Conservation (phyloP, 2,797 vertebrate species). For the Danio choprae region DNA sequence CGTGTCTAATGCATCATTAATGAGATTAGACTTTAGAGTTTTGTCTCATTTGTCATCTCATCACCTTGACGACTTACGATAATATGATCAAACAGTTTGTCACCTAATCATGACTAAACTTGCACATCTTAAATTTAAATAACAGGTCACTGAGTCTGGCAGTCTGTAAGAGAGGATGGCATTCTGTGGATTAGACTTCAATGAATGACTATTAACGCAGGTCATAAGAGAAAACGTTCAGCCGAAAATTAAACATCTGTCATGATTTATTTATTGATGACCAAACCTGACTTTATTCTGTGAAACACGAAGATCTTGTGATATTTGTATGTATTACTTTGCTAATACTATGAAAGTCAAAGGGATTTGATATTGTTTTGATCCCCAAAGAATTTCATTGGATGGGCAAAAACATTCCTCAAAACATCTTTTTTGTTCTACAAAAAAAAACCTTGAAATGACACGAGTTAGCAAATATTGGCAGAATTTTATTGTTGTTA, state of each 20-base stretch:
- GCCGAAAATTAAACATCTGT: neutral
- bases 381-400: neutral
- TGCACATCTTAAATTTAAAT: neutral
- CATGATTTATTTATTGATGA: neutral
- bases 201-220: neutral
- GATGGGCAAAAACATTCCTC: neutral
- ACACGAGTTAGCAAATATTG: neutral
- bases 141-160: neutral
- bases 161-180: no score
- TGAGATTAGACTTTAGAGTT: slow-evolving; percentile 44
- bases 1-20: slow-evolving; percentile 32
- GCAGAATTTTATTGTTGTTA: neutral
- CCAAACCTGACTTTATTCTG: neutral
- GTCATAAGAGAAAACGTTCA: neutral
- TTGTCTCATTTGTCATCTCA: neutral
- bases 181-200: neutral
- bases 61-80: neutral
- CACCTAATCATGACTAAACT: neutral
- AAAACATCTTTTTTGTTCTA: neutral
- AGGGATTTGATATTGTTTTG: neutral
- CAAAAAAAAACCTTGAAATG: neutral
- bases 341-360: neutral
- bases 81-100: neutral
- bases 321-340: neutral
- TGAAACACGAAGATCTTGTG: neutral